Percentiles rank a stretch among this genome's conserved stretches.
phyloP scores from a whole-genome alignment of 2,888 invertebrate genomes.

The Buathra laborator region DNA sequence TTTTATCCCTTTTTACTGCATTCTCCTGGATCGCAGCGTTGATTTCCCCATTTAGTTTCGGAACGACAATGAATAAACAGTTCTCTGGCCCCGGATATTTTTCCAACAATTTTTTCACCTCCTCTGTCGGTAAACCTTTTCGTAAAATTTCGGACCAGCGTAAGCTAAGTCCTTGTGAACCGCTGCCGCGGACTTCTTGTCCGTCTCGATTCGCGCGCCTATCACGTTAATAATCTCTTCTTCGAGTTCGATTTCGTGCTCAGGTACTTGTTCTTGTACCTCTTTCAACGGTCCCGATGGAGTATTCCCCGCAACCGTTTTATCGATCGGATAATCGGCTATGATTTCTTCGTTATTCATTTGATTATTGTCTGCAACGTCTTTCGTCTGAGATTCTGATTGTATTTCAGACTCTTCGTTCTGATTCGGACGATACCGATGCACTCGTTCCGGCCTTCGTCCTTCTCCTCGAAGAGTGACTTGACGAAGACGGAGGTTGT shows the following conservation, averaged over 20 bases:
- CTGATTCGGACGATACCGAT: neutral
- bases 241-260: slow-evolving; percentile 46
- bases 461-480: neutral
- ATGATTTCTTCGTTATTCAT: neutral
- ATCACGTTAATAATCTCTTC: slow-evolving; percentile 36
- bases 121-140: slow-evolving; percentile 34
- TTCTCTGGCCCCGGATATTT: slow-evolving; percentile 49
- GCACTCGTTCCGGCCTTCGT: neutral
- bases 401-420: neutral
- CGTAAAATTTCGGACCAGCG: slow-evolving; percentile 47
- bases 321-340: neutral
- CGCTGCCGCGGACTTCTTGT: slow-evolving; percentile 11
- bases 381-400: neutral
- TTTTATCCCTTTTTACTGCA: slow-evolving; percentile 19
- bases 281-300: neutral
- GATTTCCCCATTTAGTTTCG: slow-evolving; percentile 45
- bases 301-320: neutral
- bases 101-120: slow-evolving; percentile 34
- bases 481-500: neutral
- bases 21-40: slow-evolving; percentile 31
- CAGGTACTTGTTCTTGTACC: neutral
- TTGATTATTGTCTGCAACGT: neutral
- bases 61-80: slow-evolving; percentile 26
- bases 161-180: slow-evolving; percentile 46
- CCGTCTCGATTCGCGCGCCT: slow-evolving; percentile 30